phyloP scores from a whole-genome alignment of 2,888 invertebrate species.

The Drosophila neonasuta region DNA sequence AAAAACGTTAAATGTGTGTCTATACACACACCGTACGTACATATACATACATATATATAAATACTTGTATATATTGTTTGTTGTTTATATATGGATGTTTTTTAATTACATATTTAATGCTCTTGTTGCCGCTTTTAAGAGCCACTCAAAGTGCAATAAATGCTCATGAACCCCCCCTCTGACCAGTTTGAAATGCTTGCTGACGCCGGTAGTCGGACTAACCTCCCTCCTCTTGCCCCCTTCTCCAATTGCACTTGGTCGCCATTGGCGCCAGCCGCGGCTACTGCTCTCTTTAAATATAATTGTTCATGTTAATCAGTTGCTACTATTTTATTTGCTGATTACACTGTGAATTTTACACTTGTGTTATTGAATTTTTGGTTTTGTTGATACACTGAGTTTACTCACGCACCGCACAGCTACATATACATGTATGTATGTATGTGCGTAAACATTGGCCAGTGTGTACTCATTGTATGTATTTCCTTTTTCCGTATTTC shows the following conservation, averaged over 20 bases:
- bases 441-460: neutral
- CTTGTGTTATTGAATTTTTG: constrained; percentile 23
- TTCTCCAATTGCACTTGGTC: neutral
- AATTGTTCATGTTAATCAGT: constrained; percentile 41
- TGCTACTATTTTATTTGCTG: constrained; percentile 31
- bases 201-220: constrained; percentile 2
- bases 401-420: neutral
- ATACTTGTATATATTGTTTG: constrained; percentile 9
- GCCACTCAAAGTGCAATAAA: constrained; percentile 68
- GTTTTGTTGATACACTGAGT: constrained; percentile 22
- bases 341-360: constrained; percentile 27
- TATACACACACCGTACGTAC: neutral
- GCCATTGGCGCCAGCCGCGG: constrained; percentile 14
- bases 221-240: neutral
- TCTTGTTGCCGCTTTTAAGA: constrained; percentile 47
- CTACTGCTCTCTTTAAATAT: constrained; percentile 29
- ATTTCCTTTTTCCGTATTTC: constrained; percentile 41
- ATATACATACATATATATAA: neutral
- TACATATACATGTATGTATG: neutral
- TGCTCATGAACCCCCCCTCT: constrained; percentile 65
- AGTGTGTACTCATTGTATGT: constrained; percentile 26
- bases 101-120: constrained; percentile 54
- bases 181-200: constrained; percentile 39
- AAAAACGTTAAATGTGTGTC: neutral
- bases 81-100: constrained; percentile 27